Conservation (phyloP, 2,113 vertebrate genomes). For the Eulemur rufifrons region DNA sequence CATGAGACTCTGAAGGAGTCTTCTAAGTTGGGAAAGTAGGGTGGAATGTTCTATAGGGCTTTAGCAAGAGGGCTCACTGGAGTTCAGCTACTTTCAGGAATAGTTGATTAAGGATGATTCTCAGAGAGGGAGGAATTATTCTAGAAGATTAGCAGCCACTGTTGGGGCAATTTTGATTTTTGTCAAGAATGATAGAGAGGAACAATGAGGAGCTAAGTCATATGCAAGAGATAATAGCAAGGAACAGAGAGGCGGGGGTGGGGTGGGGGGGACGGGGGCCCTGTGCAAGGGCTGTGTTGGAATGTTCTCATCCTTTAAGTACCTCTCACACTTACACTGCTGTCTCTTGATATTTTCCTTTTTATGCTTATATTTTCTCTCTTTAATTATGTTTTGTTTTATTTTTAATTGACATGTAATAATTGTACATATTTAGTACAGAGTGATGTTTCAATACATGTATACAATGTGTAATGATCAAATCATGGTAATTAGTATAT, state of each 20-base stretch:
- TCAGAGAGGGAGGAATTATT: slow-evolving; percentile 18
- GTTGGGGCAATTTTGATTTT: slow-evolving; percentile 1
- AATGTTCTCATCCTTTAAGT: background rate
- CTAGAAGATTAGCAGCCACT: background rate
- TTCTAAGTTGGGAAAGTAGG: background rate
- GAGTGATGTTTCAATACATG: background rate
- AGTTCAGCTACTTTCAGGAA: slow-evolving; percentile 19
- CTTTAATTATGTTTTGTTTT: background rate
- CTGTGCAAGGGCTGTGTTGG: background rate
- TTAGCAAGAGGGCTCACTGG: background rate
- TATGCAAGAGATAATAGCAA: background rate
- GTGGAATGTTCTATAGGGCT: background rate
- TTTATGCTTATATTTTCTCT: slow-evolving; percentile 55
- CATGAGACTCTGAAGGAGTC: background rate
- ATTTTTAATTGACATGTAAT: background rate
- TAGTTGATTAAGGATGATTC: background rate
- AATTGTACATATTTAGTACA: background rate
- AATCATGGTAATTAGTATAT: background rate
- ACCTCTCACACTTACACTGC: background rate
- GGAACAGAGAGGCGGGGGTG: background rate
- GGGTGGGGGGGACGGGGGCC: background rate
- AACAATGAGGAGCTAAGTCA: background rate
- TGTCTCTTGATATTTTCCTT: slow-evolving; percentile 15
- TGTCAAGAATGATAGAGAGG: background rate
- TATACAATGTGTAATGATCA: background rate